Conservation (phyloP, 2,797 vertebrate genomes). For the Distichodus sexfasciatus region DNA sequence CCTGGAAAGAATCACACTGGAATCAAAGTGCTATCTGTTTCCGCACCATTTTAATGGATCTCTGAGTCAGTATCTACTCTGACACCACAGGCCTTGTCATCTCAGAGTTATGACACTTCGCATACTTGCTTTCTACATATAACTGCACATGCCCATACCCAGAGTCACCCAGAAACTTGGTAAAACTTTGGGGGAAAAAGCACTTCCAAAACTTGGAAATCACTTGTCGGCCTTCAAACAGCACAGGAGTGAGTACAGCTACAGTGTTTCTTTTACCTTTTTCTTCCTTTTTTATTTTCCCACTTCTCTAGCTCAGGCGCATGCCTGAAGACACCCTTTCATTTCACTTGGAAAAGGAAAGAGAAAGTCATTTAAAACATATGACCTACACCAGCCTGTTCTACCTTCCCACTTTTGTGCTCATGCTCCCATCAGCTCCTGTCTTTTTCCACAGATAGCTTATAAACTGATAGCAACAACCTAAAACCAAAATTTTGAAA, state of each 20-base stretch:
- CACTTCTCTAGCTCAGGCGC: slow-evolving; percentile 5
- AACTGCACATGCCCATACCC: not conserved
- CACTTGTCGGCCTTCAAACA: slow-evolving; percentile 10
- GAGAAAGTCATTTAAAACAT: slow-evolving; percentile 24
- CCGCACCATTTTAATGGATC: not conserved
- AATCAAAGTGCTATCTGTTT: not conserved
- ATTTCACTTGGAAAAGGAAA: not conserved
- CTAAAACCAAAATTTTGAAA: slow-evolving; percentile 19
- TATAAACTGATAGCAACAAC: slow-evolving; percentile 18
- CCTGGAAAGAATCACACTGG: not conserved
- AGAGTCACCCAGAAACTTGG: slow-evolving; percentile 7
- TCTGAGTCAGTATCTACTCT: not conserved
- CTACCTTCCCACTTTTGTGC: slow-evolving; percentile 10
- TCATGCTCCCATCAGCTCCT: not conserved
- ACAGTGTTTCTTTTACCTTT: slow-evolving; percentile 18
- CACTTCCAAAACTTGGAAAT: slow-evolving; percentile 9
- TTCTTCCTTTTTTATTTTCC: not conserved
- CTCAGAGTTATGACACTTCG: not conserved
- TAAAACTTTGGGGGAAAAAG: not conserved
- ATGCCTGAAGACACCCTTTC: slow-evolving; percentile 17
- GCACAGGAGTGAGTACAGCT: not conserved
- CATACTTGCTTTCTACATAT: not conserved
- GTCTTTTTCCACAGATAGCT: not conserved
- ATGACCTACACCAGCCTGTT: slow-evolving; percentile 13
- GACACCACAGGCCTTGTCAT: not conserved